Percentiles rank a stretch among this genome's conserved stretches.
phyloP scores from a whole-genome alignment of 2,888 invertebrate genomes.

The Dermolepida albohirtum region DNA sequence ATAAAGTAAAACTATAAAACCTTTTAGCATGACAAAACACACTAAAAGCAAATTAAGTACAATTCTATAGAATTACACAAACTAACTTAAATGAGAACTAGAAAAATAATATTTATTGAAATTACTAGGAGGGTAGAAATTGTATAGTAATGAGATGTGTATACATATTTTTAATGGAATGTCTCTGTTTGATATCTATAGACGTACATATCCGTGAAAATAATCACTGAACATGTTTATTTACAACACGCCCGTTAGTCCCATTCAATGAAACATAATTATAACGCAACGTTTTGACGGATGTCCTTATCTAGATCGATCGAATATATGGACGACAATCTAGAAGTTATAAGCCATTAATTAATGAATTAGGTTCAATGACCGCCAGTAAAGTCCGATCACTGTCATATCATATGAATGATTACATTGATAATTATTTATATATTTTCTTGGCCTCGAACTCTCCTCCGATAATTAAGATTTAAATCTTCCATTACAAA shows the following conservation, averaged over 20 bases:
- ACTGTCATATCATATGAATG: conserved; percentile 57
- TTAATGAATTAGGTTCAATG: conserved; percentile 42
- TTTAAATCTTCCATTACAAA: conserved; percentile 51
- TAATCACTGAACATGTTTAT: conserved; percentile 24
- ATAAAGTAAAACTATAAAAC: too few relatives aligned
- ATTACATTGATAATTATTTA: conserved; percentile 58
- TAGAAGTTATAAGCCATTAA: conserved; percentile 44
- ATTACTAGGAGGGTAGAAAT: too few relatives aligned
- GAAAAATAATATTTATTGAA: too few relatives aligned
- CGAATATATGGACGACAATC: conserved; percentile 40
- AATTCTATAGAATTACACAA: too few relatives aligned
- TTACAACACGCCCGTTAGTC: conserved; percentile 21
- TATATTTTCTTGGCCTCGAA: conserved; percentile 57
- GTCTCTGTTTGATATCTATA: not conserved
- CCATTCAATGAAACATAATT: conserved; percentile 36
- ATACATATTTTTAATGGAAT: too few relatives aligned
- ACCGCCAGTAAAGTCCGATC: conserved; percentile 50
- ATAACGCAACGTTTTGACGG: conserved; percentile 42
- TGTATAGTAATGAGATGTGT: too few relatives aligned
- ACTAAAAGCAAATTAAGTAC: too few relatives aligned
- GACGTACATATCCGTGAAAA: not conserved
- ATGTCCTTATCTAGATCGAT: conserved; percentile 43
- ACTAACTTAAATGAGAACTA: too few relatives aligned
- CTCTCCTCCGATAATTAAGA: conserved; percentile 52
- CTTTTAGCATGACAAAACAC: too few relatives aligned